Percentiles rank a stretch among this genome's conserved stretches.
Conservation (phyloP, 2,797 vertebrate genomes). For the Diplodus puntazzo region DNA sequence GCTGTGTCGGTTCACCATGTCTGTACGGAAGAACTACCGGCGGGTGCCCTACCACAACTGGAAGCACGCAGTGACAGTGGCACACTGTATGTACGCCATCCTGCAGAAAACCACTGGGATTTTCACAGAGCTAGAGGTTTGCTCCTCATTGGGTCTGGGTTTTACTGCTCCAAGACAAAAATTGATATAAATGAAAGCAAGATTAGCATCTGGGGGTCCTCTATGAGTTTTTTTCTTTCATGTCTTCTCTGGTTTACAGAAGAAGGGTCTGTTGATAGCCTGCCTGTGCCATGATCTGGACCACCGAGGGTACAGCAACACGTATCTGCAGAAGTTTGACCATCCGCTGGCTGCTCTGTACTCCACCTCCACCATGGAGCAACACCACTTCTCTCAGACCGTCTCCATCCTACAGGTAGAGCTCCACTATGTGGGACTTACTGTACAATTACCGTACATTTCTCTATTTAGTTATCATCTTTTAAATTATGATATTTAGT, state of each 20-base stretch:
- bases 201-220: slow-evolving; percentile 1
- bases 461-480: not conserved
- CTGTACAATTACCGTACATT: not conserved
- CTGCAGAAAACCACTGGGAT: slow-evolving; percentile 91
- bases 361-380: slow-evolving; percentile 99
- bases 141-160: slow-evolving; percentile 35
- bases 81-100: slow-evolving; percentile 98
- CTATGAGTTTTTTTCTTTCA: slow-evolving; percentile 10
- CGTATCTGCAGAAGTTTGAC: slow-evolving; percentile 99
- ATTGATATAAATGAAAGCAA: not conserved
- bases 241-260: slow-evolving; percentile 79
- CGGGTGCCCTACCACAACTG: slow-evolving; percentile 99
- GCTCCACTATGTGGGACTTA: slow-evolving; percentile 51
- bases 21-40: slow-evolving; percentile 97
- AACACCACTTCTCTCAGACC: slow-evolving; percentile 99
- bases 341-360: slow-evolving; percentile 97
- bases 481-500: not conserved
- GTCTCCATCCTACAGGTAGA: slow-evolving; percentile 99
- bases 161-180: not conserved
- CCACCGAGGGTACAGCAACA: slow-evolving; percentile 97
- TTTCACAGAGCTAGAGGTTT: slow-evolving; percentile 97
- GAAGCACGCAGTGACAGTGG: slow-evolving; percentile 97
- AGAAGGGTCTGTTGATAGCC: slow-evolving; percentile 96
- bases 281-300: slow-evolving; percentile 98
- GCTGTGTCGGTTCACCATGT: slow-evolving; percentile 98